Base-by-base conservation (phyloP, 2,888 invertebrate species). In the Ischnura elegans region DNA sequence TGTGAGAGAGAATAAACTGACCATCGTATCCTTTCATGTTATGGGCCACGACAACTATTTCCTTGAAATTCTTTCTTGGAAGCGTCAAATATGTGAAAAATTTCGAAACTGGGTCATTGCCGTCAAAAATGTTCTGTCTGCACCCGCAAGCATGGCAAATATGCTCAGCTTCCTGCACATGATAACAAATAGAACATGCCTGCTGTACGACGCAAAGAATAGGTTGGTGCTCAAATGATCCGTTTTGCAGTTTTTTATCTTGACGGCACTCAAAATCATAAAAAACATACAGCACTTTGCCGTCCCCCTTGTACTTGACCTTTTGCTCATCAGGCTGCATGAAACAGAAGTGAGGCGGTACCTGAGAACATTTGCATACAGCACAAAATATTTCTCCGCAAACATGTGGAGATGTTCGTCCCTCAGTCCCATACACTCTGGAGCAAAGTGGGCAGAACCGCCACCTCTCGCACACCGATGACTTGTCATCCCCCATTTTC, bases 231-330 rank as follows among this genome's bases (percentile, higher is more conserved):
- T 86, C 85, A 8, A 86, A 86, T 10, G 42, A 16, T 3, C 43
- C 43, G 46, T 45, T 93, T 84, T 93, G 43, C 0, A 93, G 25
- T 6, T 3, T 47, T 5, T 0, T 25, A 10, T 85, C 76, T 45
- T 93, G 93, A 8, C 84, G 45, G 8, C 84, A 84, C n/a, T 93
- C 93, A 5, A 93, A 51, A 76, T 93, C 93, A 76, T 55, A 93
- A 76, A 76, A 93, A 36, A 93, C n/a, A 19, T 84, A 93, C 3
- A 84, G 6, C 2, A n/a, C 2, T 19, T 21, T 76, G 0, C 84
- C 61, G 21, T 45, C 51, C 19, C 25, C 42, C 21, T 8, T 13
- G 19, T 10, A 51, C 10, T 93, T 93, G 0, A 13, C 4, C 51
- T 45, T 61, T 21, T 61, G 8, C n/a, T 4, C 36, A 3, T 47